Evolutionary conservation across 1,140 invertebrate genomes (phyloP), one percentile per base, ranked within the genome.

Genomic region (Homarus americanus): DNA sequence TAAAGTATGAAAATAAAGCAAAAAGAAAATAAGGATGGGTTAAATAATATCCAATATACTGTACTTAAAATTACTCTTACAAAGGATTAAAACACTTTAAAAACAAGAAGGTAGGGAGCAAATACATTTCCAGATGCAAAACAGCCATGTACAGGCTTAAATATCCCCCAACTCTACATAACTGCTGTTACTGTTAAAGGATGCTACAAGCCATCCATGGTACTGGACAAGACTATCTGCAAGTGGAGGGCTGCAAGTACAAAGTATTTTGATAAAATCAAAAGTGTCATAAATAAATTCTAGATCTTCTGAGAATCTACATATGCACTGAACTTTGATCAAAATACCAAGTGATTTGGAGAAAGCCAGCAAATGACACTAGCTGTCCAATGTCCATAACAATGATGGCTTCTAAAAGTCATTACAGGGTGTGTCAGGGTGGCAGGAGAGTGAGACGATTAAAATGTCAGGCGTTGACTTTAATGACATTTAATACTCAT

Each of bases 401-500:
- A 82, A 58, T 82, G 79, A 63, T 82, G 79, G 79, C 44, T 82
- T 82, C 79, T 82, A 63, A 36, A 36, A 28, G 44, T 85, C 24
- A 49, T 28, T 72, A 75, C 69, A 85, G 69, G 66, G 28, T 75
- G 83, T 85, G 83, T 72, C 40, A 85, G 40, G 24, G 82, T 73
- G 38, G 36, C 15, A 32, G 78, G 63, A 72, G n/a, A 75, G 72
- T 75, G 72, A 84, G 9, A 69, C 83, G 38, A 75, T 73, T 73
- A 38, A 69, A 32, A 75, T 85, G 69, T 73, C 66, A 85, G 72
- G 83, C 72, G 41, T 72, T 36, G 72, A 84, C 82, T 85, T 85
- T 15, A 72, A 73, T 85, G 75, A 73, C 83, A 85, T 75, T 85
- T 69, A 72, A 75, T 73, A 75, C 83, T 75, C 83, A 49, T 85